These are phyloP conservation scores for Melanostoma mellinum DNA, from an alignment of 2,888 invertebrate genomes.

Conservation along the genomic window DNA sequence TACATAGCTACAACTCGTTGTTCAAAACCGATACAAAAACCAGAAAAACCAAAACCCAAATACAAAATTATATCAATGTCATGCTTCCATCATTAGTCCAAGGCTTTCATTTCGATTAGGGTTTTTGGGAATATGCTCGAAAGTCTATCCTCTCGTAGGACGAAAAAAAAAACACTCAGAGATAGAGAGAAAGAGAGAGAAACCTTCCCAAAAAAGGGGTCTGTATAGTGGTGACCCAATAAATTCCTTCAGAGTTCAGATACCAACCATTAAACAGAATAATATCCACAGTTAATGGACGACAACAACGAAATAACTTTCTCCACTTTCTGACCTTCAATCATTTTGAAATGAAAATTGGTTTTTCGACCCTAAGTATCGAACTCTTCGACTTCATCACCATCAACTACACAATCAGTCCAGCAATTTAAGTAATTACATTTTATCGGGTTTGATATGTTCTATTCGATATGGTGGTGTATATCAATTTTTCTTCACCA, in stretches of 20 bases:
- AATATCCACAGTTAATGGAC: constrained; percentile 49
- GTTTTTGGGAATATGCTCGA: constrained; percentile 14
- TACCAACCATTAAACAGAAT: constrained; percentile 53
- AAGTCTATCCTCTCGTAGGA: constrained; percentile 9
- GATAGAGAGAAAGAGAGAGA: too few relatives aligned
- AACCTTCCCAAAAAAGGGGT: constrained; percentile 1
- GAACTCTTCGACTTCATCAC: background rate
- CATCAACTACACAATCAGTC: constrained; percentile 29
- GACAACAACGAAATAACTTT: constrained; percentile 35
- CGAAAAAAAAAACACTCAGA: background rate
- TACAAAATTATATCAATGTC: constrained; percentile 65
- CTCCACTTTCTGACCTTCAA: constrained; percentile 60
- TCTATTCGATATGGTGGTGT: constrained; percentile 5
- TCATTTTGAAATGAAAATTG: constrained; percentile 49
- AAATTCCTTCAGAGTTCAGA: constrained; percentile 15
- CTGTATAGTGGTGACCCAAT: constrained; percentile 39
- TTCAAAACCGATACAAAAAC: background rate
- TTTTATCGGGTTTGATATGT: constrained; percentile 54
- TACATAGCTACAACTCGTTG: background rate
- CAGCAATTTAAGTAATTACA: constrained; percentile 69
- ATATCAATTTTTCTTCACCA: constrained; percentile 19
- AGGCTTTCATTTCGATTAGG: constrained; percentile 55
- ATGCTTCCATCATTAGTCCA: constrained; percentile 59
- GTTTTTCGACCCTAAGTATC: constrained; percentile 20
- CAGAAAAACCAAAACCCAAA: constrained; percentile 7